phyloP scores from a whole-genome alignment of 1,140 invertebrate genomes.

The Trachelipus rathkii region DNA sequence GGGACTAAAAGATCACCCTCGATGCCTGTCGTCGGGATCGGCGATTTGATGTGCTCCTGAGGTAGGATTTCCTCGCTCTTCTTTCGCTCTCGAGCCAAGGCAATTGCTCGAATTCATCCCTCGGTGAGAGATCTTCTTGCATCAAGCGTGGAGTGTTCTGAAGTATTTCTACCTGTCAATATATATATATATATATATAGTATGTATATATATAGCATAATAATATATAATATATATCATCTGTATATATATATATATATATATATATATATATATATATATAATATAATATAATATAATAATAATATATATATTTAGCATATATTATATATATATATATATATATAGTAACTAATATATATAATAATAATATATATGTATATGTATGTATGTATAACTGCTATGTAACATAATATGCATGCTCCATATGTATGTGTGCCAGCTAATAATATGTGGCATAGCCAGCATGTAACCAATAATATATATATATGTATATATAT shows the following conservation, averaged over 20 bases:
- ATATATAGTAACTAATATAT: too few relatives aligned
- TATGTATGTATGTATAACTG: too few relatives aligned
- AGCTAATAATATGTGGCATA: too few relatives aligned
- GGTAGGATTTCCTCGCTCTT: background rate
- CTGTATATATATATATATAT: slow-evolving; percentile 16
- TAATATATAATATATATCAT: slow-evolving; percentile 1
- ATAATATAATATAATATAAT: too few relatives aligned
- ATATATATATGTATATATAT: too few relatives aligned
- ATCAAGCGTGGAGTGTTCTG: background rate
- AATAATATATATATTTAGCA: too few relatives aligned
- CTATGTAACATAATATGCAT: too few relatives aligned
- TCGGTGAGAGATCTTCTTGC: background rate
- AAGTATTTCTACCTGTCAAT: background rate
- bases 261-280: slow-evolving; percentile 21
- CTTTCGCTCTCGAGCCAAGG: background rate
- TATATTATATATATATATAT: too few relatives aligned
- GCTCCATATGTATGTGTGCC: too few relatives aligned
- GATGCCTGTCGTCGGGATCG: slow-evolving; percentile 28
- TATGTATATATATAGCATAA: slow-evolving; percentile 21
- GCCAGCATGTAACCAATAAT: too few relatives aligned
- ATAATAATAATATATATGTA: too few relatives aligned
- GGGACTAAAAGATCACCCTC: slow-evolving; percentile 65
- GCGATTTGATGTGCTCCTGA: background rate
- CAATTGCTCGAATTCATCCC: background rate
- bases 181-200: slow-evolving; percentile 25